Base-by-base conservation (phyloP, 2,888 invertebrate species). In the Apomyelois bistriatella region DNA sequence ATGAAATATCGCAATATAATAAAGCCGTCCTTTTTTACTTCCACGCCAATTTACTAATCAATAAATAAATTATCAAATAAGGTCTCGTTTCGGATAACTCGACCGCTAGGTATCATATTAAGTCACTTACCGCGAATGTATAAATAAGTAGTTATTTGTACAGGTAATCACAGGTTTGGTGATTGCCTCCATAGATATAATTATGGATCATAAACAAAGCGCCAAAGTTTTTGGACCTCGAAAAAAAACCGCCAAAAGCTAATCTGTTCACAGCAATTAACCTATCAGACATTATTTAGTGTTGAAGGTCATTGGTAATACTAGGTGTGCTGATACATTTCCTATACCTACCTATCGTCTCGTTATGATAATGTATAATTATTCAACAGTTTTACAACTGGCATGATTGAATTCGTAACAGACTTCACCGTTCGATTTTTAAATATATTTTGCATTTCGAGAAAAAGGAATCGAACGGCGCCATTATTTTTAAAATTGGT, bases 141-240 rank as follows among this genome's bases (percentile, higher is more conserved):
- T 80, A 79, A 81, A 76, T 83, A 80, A 80, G 78, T 81, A 82
- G 82, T 85, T 90, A 88, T 88, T 88, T 88, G 85, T 76, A 82
- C 78, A 85, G 69, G 77, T 89, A 90, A 89, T 89, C 83, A 87
- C 79, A 77, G 88, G 88, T 79, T 79, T 53, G 75, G 77, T 82
- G 86, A 88, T 88, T 86, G 85, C 74, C 74, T 85, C 74, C 73
- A 71, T 67, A 72, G 78, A 85, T 81, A 79, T 88, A 88, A 89
- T 88, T 89, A 89, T 79, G 82, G 79, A 84, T 82, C 83, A 83
- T 87, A 87, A 87, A 88, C 85, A 85, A 84, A 80, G 79, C 78
- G 74, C 70, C 71, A 70, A 69, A 72, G 70, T 77, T 75, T 72
- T 72, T 64, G 66, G 68, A 64, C 61, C 65, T 32, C 58, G 56